Evolutionary conservation across 2,797 vertebrate genomes (phyloP), one percentile per base, ranked within the genome.

Genomic region (Schizopygopsis malacanthus): DNA sequence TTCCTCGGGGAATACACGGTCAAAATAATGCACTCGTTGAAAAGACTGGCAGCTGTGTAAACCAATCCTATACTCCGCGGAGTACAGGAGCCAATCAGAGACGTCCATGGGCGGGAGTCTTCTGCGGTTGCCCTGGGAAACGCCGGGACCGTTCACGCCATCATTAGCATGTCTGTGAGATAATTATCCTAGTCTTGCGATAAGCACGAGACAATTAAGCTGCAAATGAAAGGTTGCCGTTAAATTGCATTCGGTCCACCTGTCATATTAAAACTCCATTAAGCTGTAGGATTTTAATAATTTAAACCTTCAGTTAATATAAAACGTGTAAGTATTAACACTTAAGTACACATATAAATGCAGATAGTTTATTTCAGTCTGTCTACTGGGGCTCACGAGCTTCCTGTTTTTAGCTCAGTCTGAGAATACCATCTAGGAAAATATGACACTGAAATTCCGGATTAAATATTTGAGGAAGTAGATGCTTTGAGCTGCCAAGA

Each of bases 371-470:
- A 3, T 63, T 20, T 50, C 12, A n/a, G 16, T 78, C 52, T 43
- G 5, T 15, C n/a, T 20, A 1, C 22, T 81, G 2, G 77, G 56
- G 37, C 37, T 43, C 47, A 56, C 16, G 7, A 43, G 52, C 67
- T 85, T 95, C 94, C 95, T 95, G 94, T 96, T 95, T 90, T 94
- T 92, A 91, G 86, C 81, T 91, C 45, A 6, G 79, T 69, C 28
- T 75, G 67, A 67, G 84, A 82, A 87, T 88, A 77, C 89, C 89
- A 89, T 93, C 92, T 91, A 91, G 91, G 92, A 93, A 94, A 91
- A 93, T 79, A 91, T 93, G 91, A 90, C 88, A 89, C 88, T 84
- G 90, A 86, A 92, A 91, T 87, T 87, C 87, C 90, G 87, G 83
- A 87, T 83, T 76, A 83, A 73, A 83, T 79, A 88, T 92, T 86